Conservation (phyloP, 2,113 vertebrate species). For the Tricholaema leucomelas region DNA sequence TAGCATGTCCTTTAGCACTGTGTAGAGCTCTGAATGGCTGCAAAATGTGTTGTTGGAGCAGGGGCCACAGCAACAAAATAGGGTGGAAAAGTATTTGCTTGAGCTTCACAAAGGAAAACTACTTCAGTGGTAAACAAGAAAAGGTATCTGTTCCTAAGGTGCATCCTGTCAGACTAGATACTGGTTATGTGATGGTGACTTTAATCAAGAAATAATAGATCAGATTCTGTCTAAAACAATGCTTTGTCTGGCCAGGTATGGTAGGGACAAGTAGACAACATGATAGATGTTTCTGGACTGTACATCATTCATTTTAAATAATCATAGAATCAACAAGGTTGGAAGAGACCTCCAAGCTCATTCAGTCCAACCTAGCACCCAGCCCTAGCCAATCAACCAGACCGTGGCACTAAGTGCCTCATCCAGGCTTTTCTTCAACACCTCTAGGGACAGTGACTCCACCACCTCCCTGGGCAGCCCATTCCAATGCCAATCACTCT, state of each 20-base stretch:
- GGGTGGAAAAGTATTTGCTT: background rate
- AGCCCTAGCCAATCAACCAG: too few relatives aligned
- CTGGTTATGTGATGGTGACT: background rate
- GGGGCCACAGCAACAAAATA: background rate
- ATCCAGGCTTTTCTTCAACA: too few relatives aligned
- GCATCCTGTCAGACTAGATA: background rate
- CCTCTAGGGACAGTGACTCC: too few relatives aligned
- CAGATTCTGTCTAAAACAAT: background rate
- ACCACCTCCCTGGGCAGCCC: too few relatives aligned
- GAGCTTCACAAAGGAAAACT: background rate
- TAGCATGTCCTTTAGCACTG: background rate
- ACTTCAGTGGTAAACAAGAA: background rate
- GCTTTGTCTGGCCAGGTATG: background rate
- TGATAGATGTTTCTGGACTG: background rate
- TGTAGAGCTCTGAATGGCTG: background rate
- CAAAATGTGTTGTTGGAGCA: background rate
- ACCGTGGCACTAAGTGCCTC: too few relatives aligned
- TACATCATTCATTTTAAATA: background rate
- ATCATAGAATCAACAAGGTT: too few relatives aligned
- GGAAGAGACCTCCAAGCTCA: too few relatives aligned
- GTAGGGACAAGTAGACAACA: background rate
- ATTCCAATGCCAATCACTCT: too few relatives aligned
- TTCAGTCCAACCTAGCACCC: too few relatives aligned
- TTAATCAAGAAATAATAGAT: background rate
- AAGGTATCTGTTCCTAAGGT: background rate